Base-by-base conservation (phyloP, 2,113 vertebrate species). In the Scolopax mira region DNA sequence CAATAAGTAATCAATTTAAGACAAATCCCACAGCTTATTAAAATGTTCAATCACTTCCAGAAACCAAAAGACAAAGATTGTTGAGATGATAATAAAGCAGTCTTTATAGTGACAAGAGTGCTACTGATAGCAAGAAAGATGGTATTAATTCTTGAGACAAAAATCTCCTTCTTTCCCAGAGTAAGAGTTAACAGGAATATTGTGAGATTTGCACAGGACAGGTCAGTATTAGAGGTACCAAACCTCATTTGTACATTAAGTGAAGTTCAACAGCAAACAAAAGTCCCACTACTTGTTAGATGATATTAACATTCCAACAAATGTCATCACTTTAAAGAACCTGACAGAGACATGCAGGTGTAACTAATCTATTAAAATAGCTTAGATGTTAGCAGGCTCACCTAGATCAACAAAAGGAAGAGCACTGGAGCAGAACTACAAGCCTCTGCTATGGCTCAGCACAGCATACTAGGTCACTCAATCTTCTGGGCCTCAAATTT, bases 241-340 rank as follows among this genome's bases (percentile, higher is more conserved):
- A 66, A 71, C 37, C 27, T 77, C 31, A 10, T 24, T 83, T 24
- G 30, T 10, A 8, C 17, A 66, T 46, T 46, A 67, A 48, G 23
- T 21, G 4, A 72, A 67, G 48, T 31, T 39, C 69, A 88, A 88
- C 3, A 46, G 65, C 35, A 80, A 77, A 92, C 11, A 71, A 9
- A 77, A 55, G 18, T 41, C 83, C 25, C 39, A 51, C 5, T 66
- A 24, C 61, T 71, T 48, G 19, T 62, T 71, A 60, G 65, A 44
- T 0, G 4, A 23, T 35, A 54, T 8, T 46, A 75, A 41, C 0
- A 0, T n/a, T 79, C 46, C 31, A 73, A 73, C 41, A 79, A 42
- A 54, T 18, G 70, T 35, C 13, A 42, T 27, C 2, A 0, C 28
- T 72, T 86, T 60, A 19, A 46, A 69, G 46, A 83, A 86, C 6